Conservation (phyloP, 2,888 invertebrate species). For the Neuroscelio doddi region DNA sequence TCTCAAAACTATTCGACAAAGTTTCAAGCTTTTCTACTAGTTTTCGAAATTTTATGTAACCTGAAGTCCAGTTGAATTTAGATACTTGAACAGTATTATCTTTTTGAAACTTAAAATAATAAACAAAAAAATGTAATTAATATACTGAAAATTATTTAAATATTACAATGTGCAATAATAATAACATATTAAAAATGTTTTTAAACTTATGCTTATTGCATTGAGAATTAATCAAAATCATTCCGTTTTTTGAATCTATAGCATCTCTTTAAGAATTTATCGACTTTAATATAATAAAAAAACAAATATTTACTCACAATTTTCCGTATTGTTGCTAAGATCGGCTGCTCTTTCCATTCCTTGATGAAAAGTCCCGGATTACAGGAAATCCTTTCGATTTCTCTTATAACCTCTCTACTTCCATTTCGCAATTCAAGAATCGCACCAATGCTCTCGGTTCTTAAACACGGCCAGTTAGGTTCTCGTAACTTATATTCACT, state of each 20-base stretch:
- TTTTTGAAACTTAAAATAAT: conserved; percentile 50
- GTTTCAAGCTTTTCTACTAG: conserved; percentile 53
- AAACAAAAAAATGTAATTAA: no score
- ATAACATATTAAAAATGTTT: no score
- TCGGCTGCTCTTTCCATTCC: conserved; percentile 72
- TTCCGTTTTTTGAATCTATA: no score
- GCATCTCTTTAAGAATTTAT: background rate
- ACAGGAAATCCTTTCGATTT: conserved; percentile 73
- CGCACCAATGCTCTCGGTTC: conserved; percentile 66
- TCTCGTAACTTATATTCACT: conserved; percentile 71
- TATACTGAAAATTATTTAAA: no score
- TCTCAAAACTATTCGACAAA: conserved; percentile 46
- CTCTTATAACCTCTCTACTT: conserved; percentile 68
- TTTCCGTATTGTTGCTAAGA: conserved; percentile 49
- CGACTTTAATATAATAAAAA: background rate
- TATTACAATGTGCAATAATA: no score
- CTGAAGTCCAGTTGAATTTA: conserved; percentile 63
- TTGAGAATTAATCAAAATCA: no score
- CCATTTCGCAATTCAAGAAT: conserved; percentile 64
- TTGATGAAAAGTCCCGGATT: conserved; percentile 67
- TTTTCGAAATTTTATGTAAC: conserved; percentile 59
- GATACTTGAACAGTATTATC: conserved; percentile 40
- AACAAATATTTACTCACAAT: conserved; percentile 51
- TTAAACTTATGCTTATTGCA: no score
- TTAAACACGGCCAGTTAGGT: conserved; percentile 74